phyloP scores from a whole-genome alignment of 2,888 invertebrate genomes.

The Penaeus monodon region DNA sequence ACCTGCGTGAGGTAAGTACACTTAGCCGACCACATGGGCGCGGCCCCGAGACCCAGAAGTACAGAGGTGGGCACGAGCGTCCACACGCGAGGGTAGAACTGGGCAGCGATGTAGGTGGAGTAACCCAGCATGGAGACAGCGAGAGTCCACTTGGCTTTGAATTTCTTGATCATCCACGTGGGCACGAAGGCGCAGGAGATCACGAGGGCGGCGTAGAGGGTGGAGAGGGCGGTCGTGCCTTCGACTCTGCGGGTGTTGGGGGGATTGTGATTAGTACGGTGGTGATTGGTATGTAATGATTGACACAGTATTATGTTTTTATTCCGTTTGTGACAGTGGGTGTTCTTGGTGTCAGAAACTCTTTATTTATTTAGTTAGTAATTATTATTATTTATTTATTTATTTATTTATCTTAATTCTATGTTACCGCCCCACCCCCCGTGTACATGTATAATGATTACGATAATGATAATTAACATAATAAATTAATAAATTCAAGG shows the following conservation, averaged over 20 bases:
- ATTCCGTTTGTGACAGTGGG: no score
- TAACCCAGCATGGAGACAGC: conserved; percentile 93
- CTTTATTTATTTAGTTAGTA: no score
- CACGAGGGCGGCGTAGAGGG: conserved; percentile 92
- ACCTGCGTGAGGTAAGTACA: conserved; percentile 89
- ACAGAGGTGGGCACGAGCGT: conserved; percentile 94
- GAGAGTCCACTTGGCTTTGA: conserved; percentile 92
- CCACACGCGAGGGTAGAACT: conserved; percentile 87
- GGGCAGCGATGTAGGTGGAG: conserved; percentile 92
- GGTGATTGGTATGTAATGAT: no score
- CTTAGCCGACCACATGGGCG: conserved; percentile 99
- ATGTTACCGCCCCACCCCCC: no score
- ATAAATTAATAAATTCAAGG: no score
- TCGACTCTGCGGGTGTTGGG: conserved; percentile 23
- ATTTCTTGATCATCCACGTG: conserved; percentile 89
- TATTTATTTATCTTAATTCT: no score
- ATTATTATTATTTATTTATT: no score
- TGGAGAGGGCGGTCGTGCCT: conserved; percentile 89
- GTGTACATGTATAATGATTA: no score
- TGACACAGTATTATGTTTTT: no score
- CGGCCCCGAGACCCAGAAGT: conserved; percentile 93
- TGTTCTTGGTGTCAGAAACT: no score
- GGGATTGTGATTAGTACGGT: no score
- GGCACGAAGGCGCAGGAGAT: conserved; percentile 96
- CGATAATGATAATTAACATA: no score